Percentiles rank a stretch among this genome's conserved stretches.
These are phyloP conservation scores for Drosophila meridionalis DNA, from an alignment of 2,888 invertebrate genomes.

Conservation along the genomic window DNA sequence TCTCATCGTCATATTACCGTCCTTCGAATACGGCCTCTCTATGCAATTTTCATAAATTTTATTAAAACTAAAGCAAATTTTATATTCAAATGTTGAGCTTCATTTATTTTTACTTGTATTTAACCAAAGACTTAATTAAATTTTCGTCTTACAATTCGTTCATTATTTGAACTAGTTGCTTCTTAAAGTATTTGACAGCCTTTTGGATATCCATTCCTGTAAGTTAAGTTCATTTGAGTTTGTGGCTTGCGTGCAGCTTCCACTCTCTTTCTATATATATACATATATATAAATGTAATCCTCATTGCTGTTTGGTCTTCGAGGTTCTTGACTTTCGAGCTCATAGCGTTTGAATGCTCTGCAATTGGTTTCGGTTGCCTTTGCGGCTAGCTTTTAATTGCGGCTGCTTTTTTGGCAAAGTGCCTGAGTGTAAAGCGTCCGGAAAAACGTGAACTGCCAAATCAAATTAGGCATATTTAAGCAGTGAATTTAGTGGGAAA, in stretches of 20 bases:
- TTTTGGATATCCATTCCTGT: not conserved
- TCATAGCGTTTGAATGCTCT: conserved; percentile 29
- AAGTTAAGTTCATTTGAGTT: not conserved
- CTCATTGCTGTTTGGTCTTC: conserved; percentile 12
- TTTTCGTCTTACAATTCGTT: not conserved
- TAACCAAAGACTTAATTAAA: not conserved
- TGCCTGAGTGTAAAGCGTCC: conserved; percentile 25
- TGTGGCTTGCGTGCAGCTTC: conserved; percentile 5
- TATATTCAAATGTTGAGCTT: not conserved
- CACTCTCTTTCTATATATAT: conserved; percentile 3
- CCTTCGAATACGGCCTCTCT: not conserved
- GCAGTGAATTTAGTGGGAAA: conserved; percentile 55
- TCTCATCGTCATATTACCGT: no score
- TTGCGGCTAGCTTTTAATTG: conserved; percentile 49
- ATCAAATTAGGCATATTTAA: conserved; percentile 78
- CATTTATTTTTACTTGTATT: no score
- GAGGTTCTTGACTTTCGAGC: conserved; percentile 42
- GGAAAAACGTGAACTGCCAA: conserved; percentile 31
- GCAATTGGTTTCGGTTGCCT: conserved; percentile 43
- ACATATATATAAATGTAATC: conserved; percentile 6
- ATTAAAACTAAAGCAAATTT: not conserved
- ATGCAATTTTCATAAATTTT: conserved; percentile 1
- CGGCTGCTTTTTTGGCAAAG: conserved; percentile 18
- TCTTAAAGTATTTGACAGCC: not conserved
- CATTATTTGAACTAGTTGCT: not conserved